Evolutionary conservation across 2,113 vertebrate species (phyloP).

Genomic region (Donacobius atricapilla): DNA sequence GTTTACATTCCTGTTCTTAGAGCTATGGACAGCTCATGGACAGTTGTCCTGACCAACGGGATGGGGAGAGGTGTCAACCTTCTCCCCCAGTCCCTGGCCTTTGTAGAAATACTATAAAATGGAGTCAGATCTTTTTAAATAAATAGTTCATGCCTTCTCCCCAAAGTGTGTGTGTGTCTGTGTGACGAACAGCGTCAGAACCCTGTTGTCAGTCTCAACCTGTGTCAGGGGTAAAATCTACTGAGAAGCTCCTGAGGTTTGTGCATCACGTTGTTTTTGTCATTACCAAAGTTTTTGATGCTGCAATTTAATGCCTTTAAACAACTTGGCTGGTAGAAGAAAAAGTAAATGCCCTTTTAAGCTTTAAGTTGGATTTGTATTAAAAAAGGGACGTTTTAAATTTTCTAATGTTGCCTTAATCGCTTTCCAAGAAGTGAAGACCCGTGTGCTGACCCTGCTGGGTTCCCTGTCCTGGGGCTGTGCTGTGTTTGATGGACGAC

Average conservation of each 20-base stretch:
- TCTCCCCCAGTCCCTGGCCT: too few species aligned
- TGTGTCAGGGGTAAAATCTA: not conserved
- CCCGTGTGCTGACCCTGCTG: not conserved
- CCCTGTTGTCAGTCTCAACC: not conserved
- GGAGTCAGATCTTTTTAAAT: too few species aligned
- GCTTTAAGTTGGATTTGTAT: not conserved
- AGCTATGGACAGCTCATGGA: too few species aligned
- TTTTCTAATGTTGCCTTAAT: not conserved
- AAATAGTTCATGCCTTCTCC: too few species aligned
- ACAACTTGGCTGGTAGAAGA: not conserved
- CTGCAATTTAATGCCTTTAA: not conserved
- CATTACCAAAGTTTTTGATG: not conserved
- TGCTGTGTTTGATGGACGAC: not conserved
- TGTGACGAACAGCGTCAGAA: too few species aligned
- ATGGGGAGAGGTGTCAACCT: too few species aligned
- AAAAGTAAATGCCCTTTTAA: not conserved
- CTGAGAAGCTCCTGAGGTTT: not conserved
- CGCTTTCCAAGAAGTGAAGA: not conserved
- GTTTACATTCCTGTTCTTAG: too few species aligned
- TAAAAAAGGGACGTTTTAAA: not conserved
- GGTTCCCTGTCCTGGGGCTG: not conserved
- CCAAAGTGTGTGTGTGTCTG: too few species aligned
- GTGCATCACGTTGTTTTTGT: rapidly evolving
- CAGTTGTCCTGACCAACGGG: too few species aligned
- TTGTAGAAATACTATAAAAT: too few species aligned